Evolutionary conservation across 1,140 invertebrate genomes (phyloP), one percentile per base, ranked within the genome.

Genomic region (Zaprionus gabonicus): DNA sequence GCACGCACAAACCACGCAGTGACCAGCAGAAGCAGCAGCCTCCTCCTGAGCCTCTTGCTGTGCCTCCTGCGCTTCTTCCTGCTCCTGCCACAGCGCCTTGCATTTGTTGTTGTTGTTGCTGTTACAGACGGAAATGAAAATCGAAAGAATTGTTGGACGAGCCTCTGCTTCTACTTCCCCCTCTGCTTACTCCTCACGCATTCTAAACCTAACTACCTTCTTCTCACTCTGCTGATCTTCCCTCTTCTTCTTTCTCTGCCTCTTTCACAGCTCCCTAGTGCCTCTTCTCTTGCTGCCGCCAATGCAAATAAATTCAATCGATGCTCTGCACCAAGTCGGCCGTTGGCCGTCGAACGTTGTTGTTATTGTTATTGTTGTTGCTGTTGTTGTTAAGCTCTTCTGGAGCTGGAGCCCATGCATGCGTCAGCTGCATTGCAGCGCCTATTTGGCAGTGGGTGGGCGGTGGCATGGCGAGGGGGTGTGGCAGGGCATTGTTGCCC

Each of bases 251-350:
- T 23, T 23, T 23, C 28, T 31, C 28, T 31, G 28, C 28, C 28
- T 31, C 7, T 31, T 31, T 9, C 2, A 31, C 28, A 10, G 3
- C 9, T 34, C 31, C 0, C 0, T 34, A 2, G 3, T 34, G 9
- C 72, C 27, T 17, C 31, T 38, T 17, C 1, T 12, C 15, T 6
- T 25, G 6, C 59, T 51, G 15, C 31, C 31, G 17, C 38, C 80
- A 82, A 91, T 76, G 79, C 84, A 91, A 91, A 91, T 91, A 91
- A 91, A 91, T 91, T 91, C 90, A 91, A 91, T 91, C 88, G 88
- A 85, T 91, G 81, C 64, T 71, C 31, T 58, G 66, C 41, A 58
- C 73, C 65, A 81, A 79, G 72, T 67, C 67, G 75, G 75, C 71
- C 80, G 87, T 75, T 91, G 71, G 65, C 79, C 71, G 72, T 72